A percentile compares a stretch with the other conserved stretches of the same genome.
These are phyloP conservation scores for Alethe diademata DNA, from an alignment of 2,113 vertebrate genomes.

Conservation along the genomic window DNA sequence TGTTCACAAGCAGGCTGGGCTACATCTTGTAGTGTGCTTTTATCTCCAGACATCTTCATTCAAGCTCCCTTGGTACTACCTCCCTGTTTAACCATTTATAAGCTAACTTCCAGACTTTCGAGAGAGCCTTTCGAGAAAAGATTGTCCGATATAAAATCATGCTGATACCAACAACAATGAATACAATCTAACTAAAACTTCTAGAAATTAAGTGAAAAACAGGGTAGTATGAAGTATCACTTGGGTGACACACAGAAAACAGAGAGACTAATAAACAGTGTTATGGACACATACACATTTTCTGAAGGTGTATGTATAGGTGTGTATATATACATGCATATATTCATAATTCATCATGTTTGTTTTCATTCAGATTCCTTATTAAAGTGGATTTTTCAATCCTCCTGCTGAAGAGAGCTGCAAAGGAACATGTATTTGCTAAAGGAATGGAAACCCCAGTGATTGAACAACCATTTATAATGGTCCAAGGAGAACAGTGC, in stretches of 20 bases:
- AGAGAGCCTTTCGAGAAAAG: not conserved
- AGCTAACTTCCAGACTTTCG: not conserved
- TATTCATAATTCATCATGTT: not conserved
- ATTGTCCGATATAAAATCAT: rapidly evolving
- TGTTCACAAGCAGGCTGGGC: not conserved
- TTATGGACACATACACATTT: not conserved
- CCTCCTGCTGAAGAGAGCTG: not conserved
- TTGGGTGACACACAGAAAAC: not conserved
- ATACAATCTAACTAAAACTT: not conserved
- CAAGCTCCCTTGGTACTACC: not conserved
- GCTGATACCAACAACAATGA: not conserved
- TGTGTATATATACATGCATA: not conserved
- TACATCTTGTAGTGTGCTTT: not conserved
- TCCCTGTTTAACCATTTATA: not conserved
- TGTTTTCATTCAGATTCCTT: not conserved
- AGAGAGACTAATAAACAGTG: not conserved
- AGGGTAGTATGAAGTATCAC: not conserved
- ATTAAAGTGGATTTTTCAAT: not conserved
- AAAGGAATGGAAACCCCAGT: not conserved
- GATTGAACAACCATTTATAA: not conserved
- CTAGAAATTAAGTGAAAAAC: not conserved
- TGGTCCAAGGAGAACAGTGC: not conserved
- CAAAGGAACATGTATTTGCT: not conserved
- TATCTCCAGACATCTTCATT: not conserved
- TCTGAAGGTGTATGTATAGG: not conserved